Evolutionary conservation across 1,140 invertebrate species (phyloP).

Genomic region (Trachelipus rathkii): DNA sequence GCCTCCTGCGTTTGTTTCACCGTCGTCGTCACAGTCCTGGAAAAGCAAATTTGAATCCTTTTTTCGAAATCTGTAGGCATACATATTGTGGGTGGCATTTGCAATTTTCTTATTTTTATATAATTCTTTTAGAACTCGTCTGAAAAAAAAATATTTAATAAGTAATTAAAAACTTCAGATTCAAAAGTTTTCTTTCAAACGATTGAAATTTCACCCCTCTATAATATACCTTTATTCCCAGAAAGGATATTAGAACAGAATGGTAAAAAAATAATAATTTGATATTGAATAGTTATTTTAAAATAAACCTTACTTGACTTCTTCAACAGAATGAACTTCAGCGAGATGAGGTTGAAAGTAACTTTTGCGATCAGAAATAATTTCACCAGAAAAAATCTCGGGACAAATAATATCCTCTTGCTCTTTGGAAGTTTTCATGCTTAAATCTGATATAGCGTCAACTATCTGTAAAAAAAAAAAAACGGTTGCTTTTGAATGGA

Average conservation of each 20-base stretch:
- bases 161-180: too few species aligned
- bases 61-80: constrained; percentile 62
- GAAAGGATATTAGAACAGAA: too few species aligned
- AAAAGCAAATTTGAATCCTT: constrained; percentile 47
- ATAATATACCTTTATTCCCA: constrained; percentile 4
- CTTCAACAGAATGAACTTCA: constrained; percentile 57
- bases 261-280: too few species aligned
- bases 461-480: too few species aligned
- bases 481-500: too few species aligned
- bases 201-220: background rate
- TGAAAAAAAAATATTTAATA: constrained; percentile 49
- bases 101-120: constrained; percentile 71
- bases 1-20: constrained; percentile 74
- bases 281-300: too few species aligned
- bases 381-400: constrained; percentile 63
- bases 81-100: constrained; percentile 77
- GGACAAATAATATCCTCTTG: constrained; percentile 32
- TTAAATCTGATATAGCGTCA: too few species aligned
- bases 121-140: constrained; percentile 61
- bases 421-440: too few species aligned
- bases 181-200: too few species aligned
- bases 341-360: constrained; percentile 76
- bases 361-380: constrained; percentile 70
- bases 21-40: constrained; percentile 80
- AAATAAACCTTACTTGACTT: constrained; percentile 65